Evolutionary conservation across 2,797 vertebrate genomes (phyloP).

Genomic region (Tragopan temminckii): DNA sequence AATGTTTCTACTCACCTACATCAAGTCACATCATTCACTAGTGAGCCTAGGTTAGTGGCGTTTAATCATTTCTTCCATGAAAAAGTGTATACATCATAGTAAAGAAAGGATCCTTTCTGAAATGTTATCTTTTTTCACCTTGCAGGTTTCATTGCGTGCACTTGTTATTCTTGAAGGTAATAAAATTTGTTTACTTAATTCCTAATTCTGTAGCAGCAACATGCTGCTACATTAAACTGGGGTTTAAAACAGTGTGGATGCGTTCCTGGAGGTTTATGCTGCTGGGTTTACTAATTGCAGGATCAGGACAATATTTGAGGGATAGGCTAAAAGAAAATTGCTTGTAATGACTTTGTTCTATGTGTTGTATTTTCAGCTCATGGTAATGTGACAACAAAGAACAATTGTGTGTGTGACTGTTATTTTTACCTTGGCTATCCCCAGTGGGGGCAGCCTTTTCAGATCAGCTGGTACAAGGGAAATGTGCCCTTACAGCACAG

Average conservation of each 20-base stretch:
- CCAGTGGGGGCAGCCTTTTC: not conserved
- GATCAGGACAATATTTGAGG: not conserved
- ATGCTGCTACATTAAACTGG: not conserved
- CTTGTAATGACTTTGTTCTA: not conserved
- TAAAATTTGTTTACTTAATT: not conserved
- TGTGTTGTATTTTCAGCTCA: not conserved
- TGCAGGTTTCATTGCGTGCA: not conserved
- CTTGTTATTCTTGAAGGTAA: constrained; percentile 11
- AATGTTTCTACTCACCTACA: not conserved
- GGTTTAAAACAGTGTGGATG: not conserved
- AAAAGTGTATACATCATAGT: not conserved
- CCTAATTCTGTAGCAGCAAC: not conserved
- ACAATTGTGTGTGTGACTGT: not conserved
- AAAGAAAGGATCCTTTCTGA: constrained; percentile 20
- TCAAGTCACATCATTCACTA: not conserved
- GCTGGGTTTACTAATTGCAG: constrained; percentile 8
- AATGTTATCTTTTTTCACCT: not conserved
- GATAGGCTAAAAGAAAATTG: not conserved
- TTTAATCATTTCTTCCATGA: not conserved
- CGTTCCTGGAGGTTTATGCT: not conserved
- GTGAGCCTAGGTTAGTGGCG: not conserved
- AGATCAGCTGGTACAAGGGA: not conserved
- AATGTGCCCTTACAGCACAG: rapidly evolving
- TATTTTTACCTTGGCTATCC: not conserved
- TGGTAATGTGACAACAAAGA: rapidly evolving